These are phyloP conservation scores for Raphicerus campestris DNA, from an alignment of 2,113 vertebrate species.

Conservation along the genomic window DNA sequence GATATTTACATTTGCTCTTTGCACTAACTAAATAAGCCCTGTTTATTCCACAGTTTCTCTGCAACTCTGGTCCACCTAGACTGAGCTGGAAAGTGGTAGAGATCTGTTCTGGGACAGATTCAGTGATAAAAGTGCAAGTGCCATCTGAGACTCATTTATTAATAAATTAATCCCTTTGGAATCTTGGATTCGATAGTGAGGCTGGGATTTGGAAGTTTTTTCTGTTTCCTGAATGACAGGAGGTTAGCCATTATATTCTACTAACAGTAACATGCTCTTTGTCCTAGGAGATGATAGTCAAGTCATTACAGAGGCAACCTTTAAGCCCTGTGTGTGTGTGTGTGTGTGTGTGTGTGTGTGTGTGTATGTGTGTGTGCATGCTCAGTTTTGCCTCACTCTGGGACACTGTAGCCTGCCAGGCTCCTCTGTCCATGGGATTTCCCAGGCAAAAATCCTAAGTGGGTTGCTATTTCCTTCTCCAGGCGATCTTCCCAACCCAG, in stretches of 20 bases:
- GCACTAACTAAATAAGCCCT: neutral
- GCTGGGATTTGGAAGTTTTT: neutral
- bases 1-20: conserved; percentile 54
- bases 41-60: neutral
- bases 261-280: neutral
- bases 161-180: conserved; percentile 8
- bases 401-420: neutral
- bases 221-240: neutral
- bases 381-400: neutral
- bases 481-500: neutral
- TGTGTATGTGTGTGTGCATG: neutral
- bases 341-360: neutral
- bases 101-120: neutral
- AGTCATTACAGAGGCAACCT: neutral
- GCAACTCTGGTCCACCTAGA: neutral
- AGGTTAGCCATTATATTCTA: neutral
- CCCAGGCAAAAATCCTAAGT: neutral
- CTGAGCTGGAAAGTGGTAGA: neutral
- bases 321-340: neutral
- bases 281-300: neutral
- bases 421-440: neutral
- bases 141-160: neutral
- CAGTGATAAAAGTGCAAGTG: neutral
- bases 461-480: neutral
- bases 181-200: neutral